Evolutionary conservation across 2,797 vertebrate species (phyloP), one percentile per base, ranked within the genome.

Genomic region (Acipenser oxyrinchus): DNA sequence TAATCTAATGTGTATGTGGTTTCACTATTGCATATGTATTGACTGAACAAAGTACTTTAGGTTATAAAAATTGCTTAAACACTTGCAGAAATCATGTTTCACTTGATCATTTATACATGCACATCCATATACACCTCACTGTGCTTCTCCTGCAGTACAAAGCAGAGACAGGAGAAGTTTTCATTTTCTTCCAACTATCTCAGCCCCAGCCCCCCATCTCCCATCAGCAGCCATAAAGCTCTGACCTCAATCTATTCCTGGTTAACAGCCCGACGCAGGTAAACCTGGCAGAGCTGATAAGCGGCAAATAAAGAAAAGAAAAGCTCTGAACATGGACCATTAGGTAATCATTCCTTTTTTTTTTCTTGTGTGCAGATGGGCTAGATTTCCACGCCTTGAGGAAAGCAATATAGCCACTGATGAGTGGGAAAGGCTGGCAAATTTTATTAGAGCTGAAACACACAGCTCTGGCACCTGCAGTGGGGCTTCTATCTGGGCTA

Each of bases 241-340:
- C 55, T 58, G 55, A 58, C 55, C 55, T 58, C 55, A 6, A 58
- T 58, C 10, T 58, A 11, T 58, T 13, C 10, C 12, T 10, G 13
- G 65, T 55, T 53, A 53, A 18, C 51, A 10, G 64, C 49, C 11
- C 65, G 18, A 15, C 10, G 49, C 53, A 10, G 10, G 48, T 49
- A 55, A 49, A 51, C 55, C 48, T n/a, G 37, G 51, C 63, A n/a
- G 51, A 10, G 37, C 53, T 15, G 57, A 66, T 23, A 66, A 66
- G 60, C 49, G 10, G 10, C 57, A 23, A 48, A 51, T 18, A 49
- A 66, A 49, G 48, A 57, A 65, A 51, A 15, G 57, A 66, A 60
- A 60, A 55, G 49, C 18, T 6, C 37, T 15, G 7, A 13, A 49
- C 55, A 66, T 50, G 57, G 59, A n/a, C 58, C 58, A 60, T 60